Percentiles rank a stretch among this genome's conserved stretches.
Conservation (phyloP, 2,113 vertebrate genomes). For the Sprattus sprattus region DNA sequence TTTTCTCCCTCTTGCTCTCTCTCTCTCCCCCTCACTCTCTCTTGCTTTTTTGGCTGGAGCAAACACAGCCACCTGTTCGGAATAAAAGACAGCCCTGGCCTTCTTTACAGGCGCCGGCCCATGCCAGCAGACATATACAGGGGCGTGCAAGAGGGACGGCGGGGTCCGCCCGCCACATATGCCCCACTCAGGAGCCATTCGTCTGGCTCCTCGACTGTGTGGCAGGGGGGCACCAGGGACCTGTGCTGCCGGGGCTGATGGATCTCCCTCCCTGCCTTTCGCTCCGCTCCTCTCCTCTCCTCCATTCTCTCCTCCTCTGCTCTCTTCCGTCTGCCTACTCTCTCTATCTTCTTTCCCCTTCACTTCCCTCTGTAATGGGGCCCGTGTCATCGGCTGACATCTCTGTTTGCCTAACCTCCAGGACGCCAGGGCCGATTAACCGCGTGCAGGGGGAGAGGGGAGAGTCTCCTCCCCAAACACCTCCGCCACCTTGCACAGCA, state of each 20-base stretch:
- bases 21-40: constrained; percentile 30
- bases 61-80: constrained; percentile 71
- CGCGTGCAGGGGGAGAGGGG: not conserved
- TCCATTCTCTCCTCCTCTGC: not conserved
- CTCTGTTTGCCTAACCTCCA: constrained; percentile 64
- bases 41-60: constrained; percentile 66
- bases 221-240: constrained; percentile 41
- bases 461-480: not conserved
- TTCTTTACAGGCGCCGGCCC: constrained; percentile 54
- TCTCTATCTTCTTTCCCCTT: constrained; percentile 46
- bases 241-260: constrained; percentile 56
- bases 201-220: constrained; percentile 47
- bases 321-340: constrained; percentile 26
- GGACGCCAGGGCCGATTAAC: constrained; percentile 55
- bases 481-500: not conserved
- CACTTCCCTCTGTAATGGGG: constrained; percentile 44
- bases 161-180: constrained; percentile 57
- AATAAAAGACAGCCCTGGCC: constrained; percentile 56
- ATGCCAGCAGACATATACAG: constrained; percentile 57
- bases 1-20: constrained; percentile 21
- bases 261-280: constrained; percentile 42
- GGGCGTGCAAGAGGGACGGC: constrained; percentile 33
- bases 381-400: constrained; percentile 61
- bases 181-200: constrained; percentile 57
- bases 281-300: not conserved